Base-by-base conservation (phyloP, 2,797 vertebrate species). In the Mus caroli region DNA sequence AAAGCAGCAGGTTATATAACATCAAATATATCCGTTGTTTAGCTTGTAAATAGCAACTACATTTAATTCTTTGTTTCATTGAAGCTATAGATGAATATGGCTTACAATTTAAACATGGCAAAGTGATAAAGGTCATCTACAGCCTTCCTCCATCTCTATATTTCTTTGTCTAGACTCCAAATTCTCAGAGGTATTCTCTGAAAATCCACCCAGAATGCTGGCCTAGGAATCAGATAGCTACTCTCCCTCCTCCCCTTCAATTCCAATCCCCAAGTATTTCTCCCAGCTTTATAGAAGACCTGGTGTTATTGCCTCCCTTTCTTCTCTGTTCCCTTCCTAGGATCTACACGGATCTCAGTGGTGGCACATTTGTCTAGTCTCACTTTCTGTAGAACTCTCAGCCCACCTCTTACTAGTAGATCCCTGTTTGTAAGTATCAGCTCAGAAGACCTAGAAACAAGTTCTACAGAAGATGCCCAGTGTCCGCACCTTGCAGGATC, bases 61-160 rank as follows among this genome's bases (percentile, higher is more conserved):
- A 73, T 87, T 83, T 62, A 76, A 22, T 78, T 90, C n/a, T 91
- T 82, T 34, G 24, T 60, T 82, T 13, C 26, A 86, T 85, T 75
- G 50, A 90, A 69, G 10, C 15, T 6, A 31, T 34, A 64, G 52
- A 79, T 58, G 67, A 78, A 90, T 43, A n/a, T 90, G 46, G 19
- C 84, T 95, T 92, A 67, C 80, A 94, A 90, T 94, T 77, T 85
- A 91, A 95, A 95, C 22, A 7, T 69, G 37, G 88, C 62, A 60
- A n/a, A 22, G 5, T n/a, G 31, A n/a, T 7, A 58, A 82, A 60
- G 24, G 19, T 10, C 7, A 9, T 60, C n/a, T 28, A 17, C 14
- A 40, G 9, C 37, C 13, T 62, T 80, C 34, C 20, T 22, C 7
- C 0, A 77, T 9, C 56, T 31, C 3, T 58, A 6, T 54, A 37